Evolutionary conservation across 2,113 vertebrate species (phyloP).

Genomic region (Pipa parva): DNA sequence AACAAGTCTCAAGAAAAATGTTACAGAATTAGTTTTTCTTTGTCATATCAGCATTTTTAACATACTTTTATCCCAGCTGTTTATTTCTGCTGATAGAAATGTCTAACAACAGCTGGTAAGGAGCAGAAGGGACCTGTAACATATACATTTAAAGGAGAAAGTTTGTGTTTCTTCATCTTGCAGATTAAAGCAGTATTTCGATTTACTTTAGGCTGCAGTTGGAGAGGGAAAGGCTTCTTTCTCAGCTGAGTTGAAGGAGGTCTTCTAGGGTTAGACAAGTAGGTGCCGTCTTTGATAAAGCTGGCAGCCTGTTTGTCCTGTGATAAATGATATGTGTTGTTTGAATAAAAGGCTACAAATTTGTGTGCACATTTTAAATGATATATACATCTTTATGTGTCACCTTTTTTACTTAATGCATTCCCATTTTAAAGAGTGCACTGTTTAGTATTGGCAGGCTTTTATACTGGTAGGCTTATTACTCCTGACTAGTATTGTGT

Average conservation of each 20-base stretch:
- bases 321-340: conserved; percentile 53
- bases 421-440: background rate
- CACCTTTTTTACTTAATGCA: too few species aligned
- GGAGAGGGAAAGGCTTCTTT: conserved; percentile 12
- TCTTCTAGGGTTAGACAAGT: conserved; percentile 13
- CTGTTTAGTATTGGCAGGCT: conserved; percentile 8
- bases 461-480: too few species aligned
- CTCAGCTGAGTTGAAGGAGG: conserved; percentile 25
- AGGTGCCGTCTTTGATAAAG: conserved; percentile 43
- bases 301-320: conserved; percentile 49
- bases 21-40: background rate
- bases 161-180: conserved; percentile 29
- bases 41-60: background rate
- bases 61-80: background rate
- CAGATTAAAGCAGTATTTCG: conserved; percentile 43
- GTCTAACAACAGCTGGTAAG: background rate
- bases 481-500: background rate
- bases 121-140: background rate
- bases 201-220: conserved; percentile 42
- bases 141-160: conserved; percentile 21
- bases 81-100: conserved; percentile 24
- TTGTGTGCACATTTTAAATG: conserved; percentile 48
- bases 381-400: conserved; percentile 10
- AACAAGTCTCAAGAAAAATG: too few species aligned
- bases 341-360: conserved; percentile 54